These are phyloP conservation scores for Notodonta dromedarius DNA, from an alignment of 2,888 invertebrate species.

Conservation along the genomic window DNA sequence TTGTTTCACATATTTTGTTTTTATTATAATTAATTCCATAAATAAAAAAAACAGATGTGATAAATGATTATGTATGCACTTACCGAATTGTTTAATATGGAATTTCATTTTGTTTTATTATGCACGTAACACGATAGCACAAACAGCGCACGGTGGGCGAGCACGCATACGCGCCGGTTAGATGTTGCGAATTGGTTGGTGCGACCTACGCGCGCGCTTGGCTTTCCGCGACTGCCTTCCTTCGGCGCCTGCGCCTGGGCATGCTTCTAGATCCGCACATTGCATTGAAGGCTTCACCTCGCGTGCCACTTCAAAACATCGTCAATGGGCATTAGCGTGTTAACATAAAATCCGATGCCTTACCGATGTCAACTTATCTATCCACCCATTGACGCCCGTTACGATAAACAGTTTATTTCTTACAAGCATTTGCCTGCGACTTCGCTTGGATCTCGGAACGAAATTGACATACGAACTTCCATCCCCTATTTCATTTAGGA, in stretches of 20 bases:
- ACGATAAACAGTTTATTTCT: neutral
- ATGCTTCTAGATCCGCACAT: conserved; percentile 50
- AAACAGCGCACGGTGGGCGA: conserved; percentile 47
- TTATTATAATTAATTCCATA: too few relatives aligned
- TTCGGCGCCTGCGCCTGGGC: conserved; percentile 22
- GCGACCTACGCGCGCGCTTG: conserved; percentile 71
- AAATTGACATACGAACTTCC: too few relatives aligned
- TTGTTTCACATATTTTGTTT: too few relatives aligned
- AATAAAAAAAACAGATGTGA: too few relatives aligned
- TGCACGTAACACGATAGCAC: conserved; percentile 49
- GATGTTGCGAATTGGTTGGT: conserved; percentile 37
- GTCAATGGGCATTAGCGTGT: conserved; percentile 46
- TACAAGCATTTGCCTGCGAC: too few relatives aligned
- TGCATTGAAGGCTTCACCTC: conserved; percentile 58
- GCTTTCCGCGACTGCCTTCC: conserved; percentile 66
- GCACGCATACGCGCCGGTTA: conserved; percentile 45
- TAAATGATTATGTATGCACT: conserved; percentile 31
- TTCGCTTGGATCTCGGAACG: too few relatives aligned
- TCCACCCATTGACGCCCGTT: conserved; percentile 13
- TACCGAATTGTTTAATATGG: conserved; percentile 71
- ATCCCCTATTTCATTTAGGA: too few relatives aligned
- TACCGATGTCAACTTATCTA: conserved; percentile 8
- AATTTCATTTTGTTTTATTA: conserved; percentile 65
- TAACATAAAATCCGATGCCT: conserved; percentile 30
- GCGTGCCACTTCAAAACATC: conserved; percentile 64